Conservation (phyloP, 2,797 vertebrate genomes). For the Chaenodraco wilsoni region DNA sequence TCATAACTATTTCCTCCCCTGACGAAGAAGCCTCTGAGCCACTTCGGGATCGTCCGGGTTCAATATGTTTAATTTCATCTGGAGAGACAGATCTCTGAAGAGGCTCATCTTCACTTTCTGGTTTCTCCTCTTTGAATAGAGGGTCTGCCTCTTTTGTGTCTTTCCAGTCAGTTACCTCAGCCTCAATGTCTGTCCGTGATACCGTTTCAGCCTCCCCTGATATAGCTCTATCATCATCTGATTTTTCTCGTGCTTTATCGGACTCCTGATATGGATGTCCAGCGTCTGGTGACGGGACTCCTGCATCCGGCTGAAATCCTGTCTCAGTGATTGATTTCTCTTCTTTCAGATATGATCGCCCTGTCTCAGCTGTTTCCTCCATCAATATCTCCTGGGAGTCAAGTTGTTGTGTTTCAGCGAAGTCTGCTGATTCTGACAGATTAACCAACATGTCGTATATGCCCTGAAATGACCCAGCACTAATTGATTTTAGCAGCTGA, state of each 20-base stretch:
- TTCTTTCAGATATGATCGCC: not conserved
- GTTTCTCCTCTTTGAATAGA: not conserved
- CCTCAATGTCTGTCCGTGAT: conserved; percentile 5
- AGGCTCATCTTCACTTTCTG: conserved; percentile 6
- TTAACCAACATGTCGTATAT: not conserved
- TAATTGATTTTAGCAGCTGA: not conserved
- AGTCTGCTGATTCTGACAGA: conserved; percentile 19
- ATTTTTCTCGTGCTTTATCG: conserved; percentile 2
- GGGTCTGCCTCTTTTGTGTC: conserved; percentile 10
- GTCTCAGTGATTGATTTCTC: not conserved
- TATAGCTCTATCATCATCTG: not conserved
- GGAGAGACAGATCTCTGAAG: conserved; percentile 14
- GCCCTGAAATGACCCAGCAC: conserved; percentile 11
- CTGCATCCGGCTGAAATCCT: conserved; percentile 22
- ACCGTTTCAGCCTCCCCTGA: not conserved
- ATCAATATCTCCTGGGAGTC: conserved; percentile 4
- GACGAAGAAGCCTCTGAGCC: not conserved
- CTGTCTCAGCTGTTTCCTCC: conserved; percentile 16
- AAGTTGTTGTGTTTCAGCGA: conserved; percentile 12
- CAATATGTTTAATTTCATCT: conserved; percentile 6
- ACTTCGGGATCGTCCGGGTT: not conserved
- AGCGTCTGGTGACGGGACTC: not conserved
- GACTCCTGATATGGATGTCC: conserved; percentile 14
- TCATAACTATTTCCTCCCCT: not conserved
- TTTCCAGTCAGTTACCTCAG: conserved; percentile 11